These are phyloP conservation scores for Tetragonula carbonaria DNA, from an alignment of 2,888 invertebrate genomes.

Conservation along the genomic window DNA sequence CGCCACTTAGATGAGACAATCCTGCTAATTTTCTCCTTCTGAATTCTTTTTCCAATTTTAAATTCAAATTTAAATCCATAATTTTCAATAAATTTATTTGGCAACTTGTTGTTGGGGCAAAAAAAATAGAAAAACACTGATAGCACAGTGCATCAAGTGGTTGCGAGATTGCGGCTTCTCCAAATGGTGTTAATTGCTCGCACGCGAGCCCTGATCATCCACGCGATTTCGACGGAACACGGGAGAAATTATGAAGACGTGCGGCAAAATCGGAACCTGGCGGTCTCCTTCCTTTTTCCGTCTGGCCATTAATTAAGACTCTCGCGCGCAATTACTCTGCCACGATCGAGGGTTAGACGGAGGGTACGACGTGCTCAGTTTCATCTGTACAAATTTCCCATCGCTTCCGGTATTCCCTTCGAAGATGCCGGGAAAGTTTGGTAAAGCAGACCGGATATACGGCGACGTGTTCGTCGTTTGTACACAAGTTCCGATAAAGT, in stretches of 20 bases:
- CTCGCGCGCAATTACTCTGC: conserved; percentile 58
- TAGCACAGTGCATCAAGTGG: not conserved
- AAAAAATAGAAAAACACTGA: not conserved
- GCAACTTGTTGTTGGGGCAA: not conserved
- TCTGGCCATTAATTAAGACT: conserved; percentile 60
- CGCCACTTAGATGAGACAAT: too few species aligned
- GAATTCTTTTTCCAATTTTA: not conserved
- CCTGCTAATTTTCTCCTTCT: not conserved
- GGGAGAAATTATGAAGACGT: conserved; percentile 53
- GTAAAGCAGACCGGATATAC: conserved; percentile 41
- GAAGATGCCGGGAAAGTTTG: not conserved
- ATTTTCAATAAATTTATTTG: too few species aligned
- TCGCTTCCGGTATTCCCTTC: conserved; percentile 36
- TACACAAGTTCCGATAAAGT: conserved; percentile 29
- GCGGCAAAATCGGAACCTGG: conserved; percentile 29
- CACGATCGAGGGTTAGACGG: conserved; percentile 6
- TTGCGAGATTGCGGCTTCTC: not conserved
- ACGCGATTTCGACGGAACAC: conserved; percentile 30
- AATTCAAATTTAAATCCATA: too few species aligned
- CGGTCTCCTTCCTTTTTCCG: conserved; percentile 29
- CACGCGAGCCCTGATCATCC: conserved; percentile 40
- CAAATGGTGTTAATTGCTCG: conserved; percentile 37
- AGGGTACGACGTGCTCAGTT: conserved; percentile 25
- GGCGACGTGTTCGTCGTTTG: conserved; percentile 22
- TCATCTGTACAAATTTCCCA: conserved; percentile 48